Percentiles rank a stretch among this genome's conserved stretches.
Evolutionary conservation across 2,888 invertebrate genomes (phyloP).

Genomic region (Tupiocoris notatus): DNA sequence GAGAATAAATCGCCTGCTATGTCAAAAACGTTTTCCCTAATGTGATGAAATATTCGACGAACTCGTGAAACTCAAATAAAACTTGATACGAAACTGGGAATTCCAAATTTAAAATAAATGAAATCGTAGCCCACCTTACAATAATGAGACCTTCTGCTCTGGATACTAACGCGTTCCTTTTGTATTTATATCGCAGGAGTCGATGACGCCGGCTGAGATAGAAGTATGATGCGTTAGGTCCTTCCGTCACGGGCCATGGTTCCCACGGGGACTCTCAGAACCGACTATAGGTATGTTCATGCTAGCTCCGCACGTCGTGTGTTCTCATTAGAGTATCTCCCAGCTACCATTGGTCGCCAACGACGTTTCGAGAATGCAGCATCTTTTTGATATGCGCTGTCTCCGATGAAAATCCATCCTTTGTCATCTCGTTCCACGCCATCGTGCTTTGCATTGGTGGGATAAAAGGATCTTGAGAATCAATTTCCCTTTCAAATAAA

Average conservation of each 20-base stretch:
- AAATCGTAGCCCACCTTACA: no score
- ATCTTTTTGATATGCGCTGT: not conserved
- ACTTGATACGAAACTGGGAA: no score
- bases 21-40: no score
- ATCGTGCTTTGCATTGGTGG: not conserved
- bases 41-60: no score
- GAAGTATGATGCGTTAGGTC: no score
- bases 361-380: not conserved
- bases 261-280: not conserved
- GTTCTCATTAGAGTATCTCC: not conserved
- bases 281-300: not conserved
- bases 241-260: not conserved
- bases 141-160: no score
- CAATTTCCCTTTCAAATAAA: not conserved
- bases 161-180: no score
- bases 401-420: not conserved
- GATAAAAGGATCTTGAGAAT: not conserved
- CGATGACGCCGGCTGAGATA: no score
- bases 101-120: no score
- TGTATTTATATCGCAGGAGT: no score
- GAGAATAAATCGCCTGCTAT: no score
- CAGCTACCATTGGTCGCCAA: not conserved
- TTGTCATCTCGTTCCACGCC: not conserved
- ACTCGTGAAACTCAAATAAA: no score
- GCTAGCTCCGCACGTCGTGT: not conserved